Evolutionary conservation across 1,140 invertebrate genomes (phyloP), one percentile per base, ranked within the genome.

Genomic region (Drosophila dunni): DNA sequence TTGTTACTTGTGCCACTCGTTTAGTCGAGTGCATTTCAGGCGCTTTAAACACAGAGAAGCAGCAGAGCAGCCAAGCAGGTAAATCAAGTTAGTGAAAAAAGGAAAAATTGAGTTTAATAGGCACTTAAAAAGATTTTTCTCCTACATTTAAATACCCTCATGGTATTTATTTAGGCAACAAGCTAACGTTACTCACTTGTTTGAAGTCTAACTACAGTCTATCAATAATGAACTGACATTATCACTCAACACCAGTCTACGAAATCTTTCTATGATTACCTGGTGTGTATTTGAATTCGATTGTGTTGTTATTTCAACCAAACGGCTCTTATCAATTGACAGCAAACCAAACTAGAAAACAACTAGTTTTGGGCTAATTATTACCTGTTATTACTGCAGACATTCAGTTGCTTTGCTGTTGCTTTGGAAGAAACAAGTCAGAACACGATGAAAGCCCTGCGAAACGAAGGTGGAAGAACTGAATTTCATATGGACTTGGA

Each of bases 361-460:
- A 17, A 60, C 65, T 61, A 34, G 15, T 13, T 13, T 42, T 29
- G 3, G 9, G 40, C n/a, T 60, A 61, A 62, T 69, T 36, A 36
- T 48, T 50, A 29, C 13, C 60, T 50, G 54, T 3, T 9, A 15
- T 20, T 24, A 33, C 10, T n/a, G 10, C 5, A 15, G 13, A 10
- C n/a, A 15, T 7, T 54, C n/a, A 62, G 58, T 68, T 48, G 9
- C 6, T 9, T 50, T 34, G 44, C 34, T 15, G 34, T 15, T 34
- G 11, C 7, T 51, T 9, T 33, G 38, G 44, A 40, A 24, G 48
- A 20, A 42, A 48, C 20, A 64, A 64, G 60, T 40, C 34, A 11
- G 4, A n/a, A 29, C 8, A 9, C 10, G 1, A 82, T 79, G 71
- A 72, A 20, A 82, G 75, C 70, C 82, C 78, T 40, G 57, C 13